phyloP scores from a whole-genome alignment of 1,140 invertebrate species.

The Glossosoma conforme region DNA sequence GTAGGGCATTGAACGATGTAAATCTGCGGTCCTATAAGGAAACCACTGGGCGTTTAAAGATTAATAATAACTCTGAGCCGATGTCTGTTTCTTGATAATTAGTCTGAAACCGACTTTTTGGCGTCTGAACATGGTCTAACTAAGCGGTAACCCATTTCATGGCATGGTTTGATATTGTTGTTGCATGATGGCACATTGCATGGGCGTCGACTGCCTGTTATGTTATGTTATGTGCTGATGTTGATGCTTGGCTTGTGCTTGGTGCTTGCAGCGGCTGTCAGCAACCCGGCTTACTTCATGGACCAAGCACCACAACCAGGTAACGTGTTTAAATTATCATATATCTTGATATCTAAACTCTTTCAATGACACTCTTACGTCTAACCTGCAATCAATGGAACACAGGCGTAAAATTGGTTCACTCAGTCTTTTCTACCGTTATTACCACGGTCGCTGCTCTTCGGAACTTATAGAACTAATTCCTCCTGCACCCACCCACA shows the following conservation, averaged over 20 bases:
- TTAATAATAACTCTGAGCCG: no score
- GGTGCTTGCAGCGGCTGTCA: slow-evolving; percentile 45
- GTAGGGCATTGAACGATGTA: no score
- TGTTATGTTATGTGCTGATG: not conserved
- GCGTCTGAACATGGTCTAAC: not conserved
- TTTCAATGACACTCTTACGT: not conserved
- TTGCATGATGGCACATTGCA: slow-evolving; percentile 2
- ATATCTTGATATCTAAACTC: not conserved
- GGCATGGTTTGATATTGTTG: slow-evolving; percentile 7
- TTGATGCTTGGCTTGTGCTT: not conserved
- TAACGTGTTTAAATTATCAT: slow-evolving; percentile 34
- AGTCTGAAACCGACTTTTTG: not conserved
- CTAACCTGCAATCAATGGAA: not conserved
- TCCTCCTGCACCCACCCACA: no score
- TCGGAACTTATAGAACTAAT: slow-evolving; percentile 1
- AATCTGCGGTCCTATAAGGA: no score
- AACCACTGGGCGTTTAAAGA: no score
- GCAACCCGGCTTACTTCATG: slow-evolving; percentile 52
- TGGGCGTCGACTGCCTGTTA: not conserved
- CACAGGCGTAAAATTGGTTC: not conserved
- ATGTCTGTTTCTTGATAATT: not conserved
- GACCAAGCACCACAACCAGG: slow-evolving; percentile 54
- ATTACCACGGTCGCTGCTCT: slow-evolving; percentile 9
- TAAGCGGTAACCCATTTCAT: slow-evolving; percentile 1
- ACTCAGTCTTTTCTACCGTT: not conserved